These are phyloP conservation scores for Pogonomyrmex barbatus DNA, from an alignment of 1,140 invertebrate genomes.

Conservation along the genomic window DNA sequence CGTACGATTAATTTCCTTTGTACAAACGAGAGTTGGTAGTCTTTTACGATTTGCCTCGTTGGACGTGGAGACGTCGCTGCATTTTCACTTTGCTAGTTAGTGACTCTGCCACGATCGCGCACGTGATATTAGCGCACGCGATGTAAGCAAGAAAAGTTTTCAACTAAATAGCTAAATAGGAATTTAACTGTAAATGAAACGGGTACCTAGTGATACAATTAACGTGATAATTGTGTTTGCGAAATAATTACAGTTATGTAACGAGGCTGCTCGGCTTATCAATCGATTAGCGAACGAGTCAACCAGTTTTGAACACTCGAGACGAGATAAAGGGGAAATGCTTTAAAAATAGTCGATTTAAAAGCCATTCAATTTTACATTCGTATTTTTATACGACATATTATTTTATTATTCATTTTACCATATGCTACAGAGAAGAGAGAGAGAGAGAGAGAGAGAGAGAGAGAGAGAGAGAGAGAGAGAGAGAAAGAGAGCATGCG, in stretches of 20 bases:
- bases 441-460: too few species aligned
- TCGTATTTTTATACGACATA: background rate
- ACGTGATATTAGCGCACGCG: background rate
- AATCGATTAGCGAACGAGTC: slow-evolving; percentile 25
- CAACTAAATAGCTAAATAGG: too few species aligned
- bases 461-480: background rate
- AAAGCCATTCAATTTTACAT: background rate
- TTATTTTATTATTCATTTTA: background rate
- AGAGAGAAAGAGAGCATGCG: slow-evolving; percentile 28
- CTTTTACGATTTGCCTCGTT: background rate
- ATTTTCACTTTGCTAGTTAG: slow-evolving; percentile 14
- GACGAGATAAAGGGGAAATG: background rate
- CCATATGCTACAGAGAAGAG: background rate
- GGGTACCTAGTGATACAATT: background rate
- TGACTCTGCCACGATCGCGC: background rate
- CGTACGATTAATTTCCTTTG: slow-evolving; percentile 17
- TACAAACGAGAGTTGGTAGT: background rate
- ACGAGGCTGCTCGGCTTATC: slow-evolving; percentile 34
- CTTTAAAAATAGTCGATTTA: background rate
- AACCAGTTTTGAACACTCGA: slow-evolving; percentile 19
- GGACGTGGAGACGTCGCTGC: background rate
- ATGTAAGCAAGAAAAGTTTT: too few species aligned
- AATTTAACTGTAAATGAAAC: too few species aligned
- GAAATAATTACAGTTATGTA: slow-evolving; percentile 44
- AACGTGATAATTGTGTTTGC: background rate